Base-by-base conservation (phyloP, 2,113 vertebrate genomes). In the Phaethornis superciliosus region DNA sequence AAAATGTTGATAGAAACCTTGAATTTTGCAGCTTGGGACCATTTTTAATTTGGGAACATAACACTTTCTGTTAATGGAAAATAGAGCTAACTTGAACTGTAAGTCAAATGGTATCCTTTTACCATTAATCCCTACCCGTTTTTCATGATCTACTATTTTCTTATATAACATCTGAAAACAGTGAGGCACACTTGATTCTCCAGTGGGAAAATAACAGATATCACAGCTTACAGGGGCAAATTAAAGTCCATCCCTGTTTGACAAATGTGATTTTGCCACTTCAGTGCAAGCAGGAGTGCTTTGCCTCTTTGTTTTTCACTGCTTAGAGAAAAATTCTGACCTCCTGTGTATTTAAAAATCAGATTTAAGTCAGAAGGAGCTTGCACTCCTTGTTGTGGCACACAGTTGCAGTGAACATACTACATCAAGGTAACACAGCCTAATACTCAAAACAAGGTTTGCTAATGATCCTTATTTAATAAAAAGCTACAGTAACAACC, bases 201-300 rank as follows among this genome's bases (percentile, higher is more conserved):
- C 55, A 72, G 56, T 4, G 11, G 64, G 89, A 86, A 77, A 84
- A 95, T 89, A 76, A 44, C 65, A 85, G n/a, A 68, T 60, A 88
- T 40, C 71, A 85, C 84, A 77, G 86, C 33, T 37, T 91, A 86
- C 27, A 76, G 51, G 63, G 76, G 24, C 62, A 89, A 85, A 91
- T 89, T 95, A 86, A 94, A 90, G 76, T 83, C 89, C 15, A 4
- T 74, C 69, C 88, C 82, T 60, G 28, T 91, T 88, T 94, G 82
- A 64, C 52, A 95, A 95, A 91, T 4, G 2, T 64, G 21, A 75
- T 95, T 96, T 93, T 85, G 52, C 47, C 68, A 91, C 71, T 89
- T 88, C 42, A 89, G 33, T 69, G 64, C 28, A 91, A 70, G 52
- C 46, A 77, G 47, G 15, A 32, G 15, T 74, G 47, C 32, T 80